Conservation (phyloP, 2,113 vertebrate genomes). For the Cisticola juncidis region DNA sequence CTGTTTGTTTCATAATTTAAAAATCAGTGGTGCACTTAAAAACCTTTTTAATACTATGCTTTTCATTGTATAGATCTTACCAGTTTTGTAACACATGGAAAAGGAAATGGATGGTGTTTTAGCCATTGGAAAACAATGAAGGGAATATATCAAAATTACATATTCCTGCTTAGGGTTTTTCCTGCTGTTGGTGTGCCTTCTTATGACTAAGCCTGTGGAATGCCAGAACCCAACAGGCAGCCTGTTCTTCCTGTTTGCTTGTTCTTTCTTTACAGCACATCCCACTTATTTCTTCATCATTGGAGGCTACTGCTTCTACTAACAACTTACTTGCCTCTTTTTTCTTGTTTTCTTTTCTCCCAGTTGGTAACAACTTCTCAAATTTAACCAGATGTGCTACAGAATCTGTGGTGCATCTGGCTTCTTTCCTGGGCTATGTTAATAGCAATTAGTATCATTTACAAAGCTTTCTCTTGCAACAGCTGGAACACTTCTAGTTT, state of each 20-base stretch:
- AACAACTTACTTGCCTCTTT: neutral
- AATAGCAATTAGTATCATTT: neutral
- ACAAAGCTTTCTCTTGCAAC: neutral
- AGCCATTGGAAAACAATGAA: neutral
- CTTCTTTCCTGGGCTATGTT: neutral
- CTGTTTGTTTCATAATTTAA: neutral
- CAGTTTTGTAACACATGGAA: neutral
- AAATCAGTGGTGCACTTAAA: neutral
- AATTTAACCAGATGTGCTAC: neutral
- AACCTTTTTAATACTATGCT: neutral
- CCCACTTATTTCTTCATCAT: neutral
- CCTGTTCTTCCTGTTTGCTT: conserved; percentile 37
- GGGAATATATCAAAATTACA: neutral
- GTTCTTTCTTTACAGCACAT: neutral
- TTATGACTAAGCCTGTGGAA: conserved; percentile 47
- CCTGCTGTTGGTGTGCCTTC: neutral
- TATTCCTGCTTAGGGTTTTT: conserved; percentile 1
- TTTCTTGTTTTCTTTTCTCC: accelerated
- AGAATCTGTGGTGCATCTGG: neutral
- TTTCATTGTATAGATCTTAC: neutral
- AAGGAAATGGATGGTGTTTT: neutral
- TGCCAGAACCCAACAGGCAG: conserved; percentile 18
- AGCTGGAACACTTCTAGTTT: neutral
- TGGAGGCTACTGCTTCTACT: neutral
- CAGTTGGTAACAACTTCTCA: neutral